Percentiles rank a stretch among this genome's conserved stretches.
Evolutionary conservation across 2,113 vertebrate species (phyloP).

Genomic region (Ctenomys sociabilis): DNA sequence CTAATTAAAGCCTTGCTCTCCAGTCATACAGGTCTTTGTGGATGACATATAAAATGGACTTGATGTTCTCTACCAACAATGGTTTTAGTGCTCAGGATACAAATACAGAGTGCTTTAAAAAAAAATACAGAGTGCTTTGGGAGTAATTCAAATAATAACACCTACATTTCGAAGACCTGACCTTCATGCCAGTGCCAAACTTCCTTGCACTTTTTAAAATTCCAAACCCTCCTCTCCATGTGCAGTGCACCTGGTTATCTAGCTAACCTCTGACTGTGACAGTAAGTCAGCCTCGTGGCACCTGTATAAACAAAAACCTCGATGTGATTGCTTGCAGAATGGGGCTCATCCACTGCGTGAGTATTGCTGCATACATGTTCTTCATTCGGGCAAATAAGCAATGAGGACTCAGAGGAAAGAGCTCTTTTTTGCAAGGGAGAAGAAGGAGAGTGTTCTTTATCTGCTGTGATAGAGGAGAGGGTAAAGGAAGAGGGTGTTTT

Average conservation of each 20-base stretch:
- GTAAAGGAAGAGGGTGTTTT: neutral
- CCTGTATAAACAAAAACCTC: constrained; percentile 49
- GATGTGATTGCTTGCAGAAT: constrained; percentile 39
- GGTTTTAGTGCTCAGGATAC: neutral
- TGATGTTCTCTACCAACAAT: constrained; percentile 34
- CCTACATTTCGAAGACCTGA: neutral
- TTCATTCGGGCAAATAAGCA: neutral
- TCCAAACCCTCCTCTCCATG: neutral
- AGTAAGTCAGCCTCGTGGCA: neutral
- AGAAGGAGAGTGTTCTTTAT: neutral
- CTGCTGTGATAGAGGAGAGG: neutral
- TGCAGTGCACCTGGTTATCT: neutral
- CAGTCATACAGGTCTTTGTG: constrained; percentile 53
- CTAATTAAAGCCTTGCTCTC: constrained; percentile 37
- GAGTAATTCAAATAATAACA: constrained; percentile 11
- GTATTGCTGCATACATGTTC: neutral
- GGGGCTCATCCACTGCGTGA: neutral
- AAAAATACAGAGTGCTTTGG: neutral
- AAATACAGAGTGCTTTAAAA: too few species aligned
- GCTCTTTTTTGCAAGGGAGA: neutral
- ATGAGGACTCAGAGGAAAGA: neutral
- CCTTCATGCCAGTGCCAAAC: neutral
- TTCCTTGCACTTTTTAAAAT: constrained; percentile 32
- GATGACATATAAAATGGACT: constrained; percentile 48
- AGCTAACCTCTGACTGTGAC: neutral